These are phyloP conservation scores for Belonocnema kinseyi DNA, from an alignment of 1,140 invertebrate genomes.

Conservation along the genomic window DNA sequence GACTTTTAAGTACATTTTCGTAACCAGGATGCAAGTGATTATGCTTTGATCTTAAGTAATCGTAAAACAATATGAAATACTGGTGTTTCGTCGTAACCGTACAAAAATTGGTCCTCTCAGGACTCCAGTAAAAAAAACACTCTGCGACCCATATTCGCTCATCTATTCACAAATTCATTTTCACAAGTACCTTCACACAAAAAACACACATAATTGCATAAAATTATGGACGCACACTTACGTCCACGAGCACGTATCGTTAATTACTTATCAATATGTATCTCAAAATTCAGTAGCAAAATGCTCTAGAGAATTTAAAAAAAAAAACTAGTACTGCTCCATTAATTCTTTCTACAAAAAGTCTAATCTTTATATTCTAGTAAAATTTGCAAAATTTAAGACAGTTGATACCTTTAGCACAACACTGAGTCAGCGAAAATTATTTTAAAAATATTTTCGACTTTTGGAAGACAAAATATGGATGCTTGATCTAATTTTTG, in stretches of 20 bases:
- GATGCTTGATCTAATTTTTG: no score
- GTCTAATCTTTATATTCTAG: no score
- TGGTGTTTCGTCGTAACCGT: conserved; percentile 59
- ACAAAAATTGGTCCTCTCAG: conserved; percentile 33
- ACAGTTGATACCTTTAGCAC: no score
- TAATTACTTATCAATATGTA: not conserved
- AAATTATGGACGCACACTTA: not conserved
- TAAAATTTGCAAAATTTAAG: no score
- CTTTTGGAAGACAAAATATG: no score
- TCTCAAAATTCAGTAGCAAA: conserved; percentile 2
- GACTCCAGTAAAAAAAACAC: conserved; percentile 18
- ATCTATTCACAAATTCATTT: conserved; percentile 7
- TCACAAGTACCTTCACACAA: not conserved
- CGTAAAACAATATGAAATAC: conserved; percentile 70
- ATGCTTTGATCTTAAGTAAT: conserved; percentile 69
- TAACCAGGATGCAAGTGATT: conserved; percentile 65
- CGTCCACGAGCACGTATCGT: not conserved
- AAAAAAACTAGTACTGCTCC: conserved; percentile 8
- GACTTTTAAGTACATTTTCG: conserved; percentile 71
- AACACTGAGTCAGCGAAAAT: no score
- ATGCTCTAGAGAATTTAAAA: not conserved
- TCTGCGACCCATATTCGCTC: conserved; percentile 42
- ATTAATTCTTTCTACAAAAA: not conserved
- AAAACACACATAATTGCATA: conserved; percentile 6
- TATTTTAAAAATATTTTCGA: no score